Base-by-base conservation (phyloP, 2,888 invertebrate species). In the Heteromurus nitidus region DNA sequence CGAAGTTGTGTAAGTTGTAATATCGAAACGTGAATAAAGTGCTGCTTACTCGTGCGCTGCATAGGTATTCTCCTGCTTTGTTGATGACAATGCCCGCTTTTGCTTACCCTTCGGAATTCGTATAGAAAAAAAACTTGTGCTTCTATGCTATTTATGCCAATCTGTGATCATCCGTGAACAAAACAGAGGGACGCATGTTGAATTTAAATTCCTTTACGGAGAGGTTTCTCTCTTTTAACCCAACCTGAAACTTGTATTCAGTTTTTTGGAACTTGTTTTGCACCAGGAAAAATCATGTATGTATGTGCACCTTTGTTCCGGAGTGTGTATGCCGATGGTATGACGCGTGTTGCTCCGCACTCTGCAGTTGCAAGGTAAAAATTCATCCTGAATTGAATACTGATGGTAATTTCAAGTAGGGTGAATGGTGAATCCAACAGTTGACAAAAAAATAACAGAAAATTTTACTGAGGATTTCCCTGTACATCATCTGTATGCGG, bases 341-440 rank as follows among this genome's bases (percentile, higher is more conserved):
- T n/a, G n/a, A n/a, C n/a, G n/a, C n/a, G n/a, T n/a, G n/a, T n/a
- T n/a, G n/a, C n/a, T n/a, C n/a, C n/a, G n/a, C n/a, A n/a, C n/a
- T n/a, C n/a, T n/a, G n/a, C n/a, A n/a, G n/a, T n/a, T n/a, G 65
- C 24, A 53, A 74, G 64, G 31, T 36, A 53, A n/a, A 16, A 26
- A 28, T 65, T 67, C 55, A 42, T 67, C 64, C 20, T 42, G 22
- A 73, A 73, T 65, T 44, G 70, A 73, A 62, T 20, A 13, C 20
- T 18, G 36, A 64, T 64, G 30, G 31, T 31, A 31, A 62, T 62
- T 31, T 31, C 1, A 44, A 67, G 36, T 28, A 22, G 31, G 69
- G n/a, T n/a, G n/a, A n/a, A n/a, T n/a, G 53, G 60, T 72, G 62
- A 60, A 62, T 77, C 77, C 77, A 77, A 69, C 77, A 77, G 77